Evolutionary conservation across 2,888 invertebrate genomes (phyloP).

Genomic region (Aspidapion aeneum): DNA sequence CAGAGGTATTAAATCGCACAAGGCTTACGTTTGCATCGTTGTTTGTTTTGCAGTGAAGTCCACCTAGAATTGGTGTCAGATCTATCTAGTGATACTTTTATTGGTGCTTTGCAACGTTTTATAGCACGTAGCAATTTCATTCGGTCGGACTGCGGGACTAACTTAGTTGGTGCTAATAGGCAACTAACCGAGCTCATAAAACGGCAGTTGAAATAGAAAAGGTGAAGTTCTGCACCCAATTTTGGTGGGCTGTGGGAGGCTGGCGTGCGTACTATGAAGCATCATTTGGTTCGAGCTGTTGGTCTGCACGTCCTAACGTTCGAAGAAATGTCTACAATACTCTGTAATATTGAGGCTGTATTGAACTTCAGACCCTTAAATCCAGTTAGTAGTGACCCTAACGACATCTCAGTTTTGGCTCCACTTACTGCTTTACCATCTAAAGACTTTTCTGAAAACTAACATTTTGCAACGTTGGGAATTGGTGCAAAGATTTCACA

Average conservation of each 20-base stretch:
- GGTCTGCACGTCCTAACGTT: too few species aligned
- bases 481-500: constrained; percentile 2
- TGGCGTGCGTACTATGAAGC: too few species aligned
- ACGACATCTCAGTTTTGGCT: neutral
- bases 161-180: constrained; percentile 22
- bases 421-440: neutral
- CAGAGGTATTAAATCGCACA: constrained; percentile 20
- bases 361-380: constrained; percentile 1
- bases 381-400: constrained; percentile 1
- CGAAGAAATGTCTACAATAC: neutral
- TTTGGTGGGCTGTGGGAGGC: constrained; percentile 38
- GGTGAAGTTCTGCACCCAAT: constrained; percentile 27
- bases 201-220: constrained; percentile 5
- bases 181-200: constrained; percentile 7
- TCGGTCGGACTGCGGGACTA: constrained; percentile 19
- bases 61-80: constrained; percentile 29
- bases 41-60: constrained; percentile 33
- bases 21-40: constrained; percentile 27
- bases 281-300: too few species aligned
- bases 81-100: constrained; percentile 31
- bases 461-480: constrained; percentile 1
- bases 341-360: neutral
- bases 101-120: too few species aligned
- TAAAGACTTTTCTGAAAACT: neutral
- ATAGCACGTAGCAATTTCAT: constrained; percentile 12